These are phyloP conservation scores for Chamaea fasciata DNA, from an alignment of 2,113 vertebrate genomes.

Conservation along the genomic window DNA sequence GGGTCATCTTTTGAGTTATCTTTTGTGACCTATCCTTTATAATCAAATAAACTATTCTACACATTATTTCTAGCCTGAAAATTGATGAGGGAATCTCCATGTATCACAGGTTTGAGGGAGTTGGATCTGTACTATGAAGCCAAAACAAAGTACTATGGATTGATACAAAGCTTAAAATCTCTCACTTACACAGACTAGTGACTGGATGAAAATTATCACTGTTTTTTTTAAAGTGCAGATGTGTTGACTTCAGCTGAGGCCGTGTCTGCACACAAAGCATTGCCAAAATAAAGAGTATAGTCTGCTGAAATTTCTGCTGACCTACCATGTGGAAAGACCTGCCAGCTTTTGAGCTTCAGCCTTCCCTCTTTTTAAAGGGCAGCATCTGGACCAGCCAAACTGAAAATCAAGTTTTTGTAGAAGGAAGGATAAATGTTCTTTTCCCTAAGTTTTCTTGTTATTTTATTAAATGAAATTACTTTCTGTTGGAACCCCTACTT, in stretches of 20 bases:
- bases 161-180: neutral
- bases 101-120: neutral
- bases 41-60: neutral
- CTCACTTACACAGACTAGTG: neutral
- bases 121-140: neutral
- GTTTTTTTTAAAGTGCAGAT: slow-evolving; percentile 8
- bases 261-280: neutral
- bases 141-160: neutral
- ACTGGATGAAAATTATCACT: neutral
- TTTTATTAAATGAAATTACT: neutral
- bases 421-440: neutral
- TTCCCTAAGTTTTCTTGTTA: neutral
- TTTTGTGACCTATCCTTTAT: neutral
- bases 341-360: neutral
- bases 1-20: neutral
- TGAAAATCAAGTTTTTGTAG: neutral
- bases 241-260: neutral
- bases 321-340: neutral
- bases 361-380: neutral
- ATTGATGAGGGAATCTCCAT: neutral
- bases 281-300: slow-evolving; percentile 31
- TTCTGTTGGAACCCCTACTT: neutral
- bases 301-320: slow-evolving; percentile 37
- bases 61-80: neutral
- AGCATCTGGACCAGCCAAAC: neutral